These are phyloP conservation scores for Zosterops borbonicus DNA, from an alignment of 2,113 vertebrate species.

Conservation along the genomic window DNA sequence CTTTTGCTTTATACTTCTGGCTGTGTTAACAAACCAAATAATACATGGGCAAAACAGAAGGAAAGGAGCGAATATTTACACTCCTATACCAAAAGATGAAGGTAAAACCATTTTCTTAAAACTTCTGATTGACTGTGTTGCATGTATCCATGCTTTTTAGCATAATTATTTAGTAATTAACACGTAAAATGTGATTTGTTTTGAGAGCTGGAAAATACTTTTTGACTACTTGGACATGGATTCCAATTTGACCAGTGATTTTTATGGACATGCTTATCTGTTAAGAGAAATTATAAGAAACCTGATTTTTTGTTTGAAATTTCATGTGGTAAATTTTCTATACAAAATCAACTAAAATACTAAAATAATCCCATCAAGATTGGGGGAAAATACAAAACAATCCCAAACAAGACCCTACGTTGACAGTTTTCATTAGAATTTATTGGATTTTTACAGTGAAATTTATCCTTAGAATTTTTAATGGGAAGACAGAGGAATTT, in stretches of 20 bases:
- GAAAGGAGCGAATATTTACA: constrained; percentile 63
- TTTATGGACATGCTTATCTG: neutral
- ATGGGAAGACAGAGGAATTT: neutral
- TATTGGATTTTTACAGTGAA: neutral
- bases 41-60: constrained; percentile 73
- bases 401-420: neutral
- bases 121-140: neutral
- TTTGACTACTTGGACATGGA: neutral
- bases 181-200: neutral
- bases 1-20: constrained; percentile 72
- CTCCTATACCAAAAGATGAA: constrained; percentile 54
- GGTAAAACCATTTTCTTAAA: constrained; percentile 67
- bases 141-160: neutral
- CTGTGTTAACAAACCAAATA: constrained; percentile 35
- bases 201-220: neutral
- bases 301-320: neutral
- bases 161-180: neutral
- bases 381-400: no score
- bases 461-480: neutral
- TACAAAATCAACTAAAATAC: neutral
- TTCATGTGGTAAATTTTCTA: neutral
- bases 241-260: neutral
- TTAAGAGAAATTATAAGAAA: neutral
- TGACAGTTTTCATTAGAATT: neutral
- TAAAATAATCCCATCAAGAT: neutral